phyloP scores from a whole-genome alignment of 2,797 vertebrate genomes.

The Darevskia mixta region DNA sequence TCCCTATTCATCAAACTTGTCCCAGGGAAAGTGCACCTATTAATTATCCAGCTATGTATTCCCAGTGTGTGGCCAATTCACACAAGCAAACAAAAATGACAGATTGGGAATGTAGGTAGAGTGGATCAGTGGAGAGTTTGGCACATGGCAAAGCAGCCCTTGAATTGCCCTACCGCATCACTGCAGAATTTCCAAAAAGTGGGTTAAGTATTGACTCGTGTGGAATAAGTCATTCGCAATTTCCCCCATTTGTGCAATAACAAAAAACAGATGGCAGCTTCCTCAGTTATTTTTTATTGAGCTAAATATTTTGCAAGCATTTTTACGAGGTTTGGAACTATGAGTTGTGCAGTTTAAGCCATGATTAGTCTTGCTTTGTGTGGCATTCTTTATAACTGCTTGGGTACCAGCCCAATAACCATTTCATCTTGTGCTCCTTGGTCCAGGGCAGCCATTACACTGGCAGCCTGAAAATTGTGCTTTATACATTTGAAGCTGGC shows the following conservation, averaged over 20 bases:
- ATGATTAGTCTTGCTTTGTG: conserved; percentile 20
- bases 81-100: not conserved
- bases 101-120: not conserved
- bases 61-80: not conserved
- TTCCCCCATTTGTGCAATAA: conserved; percentile 17
- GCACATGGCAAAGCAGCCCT: not conserved
- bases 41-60: not conserved
- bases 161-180: not conserved
- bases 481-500: not conserved
- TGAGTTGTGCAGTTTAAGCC: conserved; percentile 24
- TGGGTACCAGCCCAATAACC: not conserved
- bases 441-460: not conserved
- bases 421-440: not conserved
- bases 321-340: conserved; percentile 30
- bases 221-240: conserved; percentile 24
- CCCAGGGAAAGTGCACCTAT: not conserved
- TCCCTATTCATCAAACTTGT: not conserved
- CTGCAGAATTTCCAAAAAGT: conserved; percentile 15
- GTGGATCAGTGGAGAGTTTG: not conserved
- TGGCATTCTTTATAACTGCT: not conserved
- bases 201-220: conserved; percentile 18
- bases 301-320: conserved; percentile 51
- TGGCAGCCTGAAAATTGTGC: not conserved
- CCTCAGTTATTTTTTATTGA: conserved; percentile 45
- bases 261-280: conserved; percentile 44